Evolutionary conservation across 2,888 invertebrate genomes (phyloP), one percentile per base, ranked within the genome.

Genomic region (Protodeltote pygarga): DNA sequence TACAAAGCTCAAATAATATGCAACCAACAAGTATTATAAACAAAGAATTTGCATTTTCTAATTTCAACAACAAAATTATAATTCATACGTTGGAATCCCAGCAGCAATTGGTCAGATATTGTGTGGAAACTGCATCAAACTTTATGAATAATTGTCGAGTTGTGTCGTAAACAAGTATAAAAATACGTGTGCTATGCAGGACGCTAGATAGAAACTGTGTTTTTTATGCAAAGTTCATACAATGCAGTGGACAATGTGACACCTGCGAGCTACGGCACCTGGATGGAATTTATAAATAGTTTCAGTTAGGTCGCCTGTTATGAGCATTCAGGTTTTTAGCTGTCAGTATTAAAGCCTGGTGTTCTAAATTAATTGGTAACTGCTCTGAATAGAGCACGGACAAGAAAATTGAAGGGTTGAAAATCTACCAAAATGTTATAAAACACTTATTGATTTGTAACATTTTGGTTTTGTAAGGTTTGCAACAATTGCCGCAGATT

Each of bases 181-280:
- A 65, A 65, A 62, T 61, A 61, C 48, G 49, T 44, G 25, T 37
- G 49, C 35, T 61, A 52, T 59, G 53, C 34, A 54, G 41, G 49
- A 49, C 51, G 52, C 58, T 54, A 51, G 59, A n/a, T 40, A 53
- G 57, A 64, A 68, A 66, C 63, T 75, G 74, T 81, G 74, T 88
- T 86, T 84, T n/a, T 88, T 86, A 87, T 88, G 84, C 83, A 82
- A 81, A 85, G 78, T 85, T 81, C 81, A 86, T 81, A 83, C 79
- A 76, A 73, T 81, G 83, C 83, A 79, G 76, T 82, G 76, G 83
- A 85, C 82, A 83, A 84, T 82, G 81, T 73, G 77, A 80, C 89
- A 89, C 86, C 89, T 89, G 89, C 87, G 74, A 61, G 75, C 72
- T 72, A 67, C 59, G 49, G 73, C 87, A 88, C 89, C 88, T 89